phyloP scores from a whole-genome alignment of 2,797 vertebrate genomes.

The Gadopsis bispinosus region DNA sequence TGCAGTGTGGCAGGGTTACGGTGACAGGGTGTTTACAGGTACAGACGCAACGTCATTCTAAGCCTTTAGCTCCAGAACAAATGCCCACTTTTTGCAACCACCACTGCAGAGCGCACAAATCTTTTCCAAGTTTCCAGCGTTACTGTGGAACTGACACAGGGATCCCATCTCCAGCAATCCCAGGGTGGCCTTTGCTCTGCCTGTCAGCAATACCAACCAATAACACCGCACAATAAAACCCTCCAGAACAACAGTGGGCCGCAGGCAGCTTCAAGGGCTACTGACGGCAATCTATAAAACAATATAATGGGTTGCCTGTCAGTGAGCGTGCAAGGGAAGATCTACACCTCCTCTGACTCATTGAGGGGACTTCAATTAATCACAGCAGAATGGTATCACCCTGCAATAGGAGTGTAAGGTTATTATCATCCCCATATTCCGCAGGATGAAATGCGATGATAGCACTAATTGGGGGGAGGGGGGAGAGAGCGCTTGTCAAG shows the following conservation, averaged over 20 bases:
- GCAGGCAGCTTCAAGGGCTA: constrained; percentile 84
- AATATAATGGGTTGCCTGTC: constrained; percentile 87
- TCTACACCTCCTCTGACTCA: constrained; percentile 82
- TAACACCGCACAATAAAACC: constrained; percentile 84
- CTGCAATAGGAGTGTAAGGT: constrained; percentile 81
- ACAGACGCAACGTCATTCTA: constrained; percentile 23
- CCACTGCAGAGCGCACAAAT: constrained; percentile 54
- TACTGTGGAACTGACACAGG: constrained; percentile 70
- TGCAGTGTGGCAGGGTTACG: constrained; percentile 16
- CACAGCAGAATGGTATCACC: constrained; percentile 83
- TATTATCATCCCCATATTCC: constrained; percentile 81
- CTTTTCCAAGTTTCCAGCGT: constrained; percentile 51
- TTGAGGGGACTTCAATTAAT: constrained; percentile 86
- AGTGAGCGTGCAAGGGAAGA: constrained; percentile 83
- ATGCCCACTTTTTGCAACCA: constrained; percentile 38
- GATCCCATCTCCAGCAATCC: constrained; percentile 78
- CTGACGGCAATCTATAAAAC: constrained; percentile 87
- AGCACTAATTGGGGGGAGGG: constrained; percentile 82
- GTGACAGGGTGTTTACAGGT: constrained; percentile 17
- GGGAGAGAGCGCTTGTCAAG: constrained; percentile 62
- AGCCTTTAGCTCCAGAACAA: constrained; percentile 50
- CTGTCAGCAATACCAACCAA: constrained; percentile 86
- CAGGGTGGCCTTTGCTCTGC: constrained; percentile 81
- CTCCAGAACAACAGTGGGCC: constrained; percentile 81
- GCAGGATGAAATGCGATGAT: constrained; percentile 84